A percentile compares a stretch with the other conserved stretches of the same genome.
phyloP scores from a whole-genome alignment of 2,113 vertebrate species.

The Microcebus murinus region DNA sequence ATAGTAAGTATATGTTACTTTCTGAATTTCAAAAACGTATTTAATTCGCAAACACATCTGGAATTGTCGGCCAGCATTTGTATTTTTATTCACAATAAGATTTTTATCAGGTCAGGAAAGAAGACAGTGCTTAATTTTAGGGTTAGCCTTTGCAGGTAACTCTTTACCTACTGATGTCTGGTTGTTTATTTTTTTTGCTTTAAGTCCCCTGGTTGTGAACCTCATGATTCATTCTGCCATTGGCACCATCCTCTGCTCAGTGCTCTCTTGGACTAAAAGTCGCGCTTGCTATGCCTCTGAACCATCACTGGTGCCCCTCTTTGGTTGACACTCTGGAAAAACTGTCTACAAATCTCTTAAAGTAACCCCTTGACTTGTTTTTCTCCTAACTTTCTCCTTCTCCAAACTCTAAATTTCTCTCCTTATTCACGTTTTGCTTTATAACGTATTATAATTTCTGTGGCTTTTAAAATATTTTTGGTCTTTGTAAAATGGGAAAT shows the following conservation, averaged over 20 bases:
- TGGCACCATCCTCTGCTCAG: background rate
- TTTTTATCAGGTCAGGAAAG: background rate
- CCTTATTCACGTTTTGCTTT: background rate
- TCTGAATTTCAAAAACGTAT: background rate
- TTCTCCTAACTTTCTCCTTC: background rate
- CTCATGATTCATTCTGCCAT: background rate
- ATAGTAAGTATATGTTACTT: background rate
- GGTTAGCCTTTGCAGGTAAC: background rate
- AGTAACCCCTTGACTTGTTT: background rate
- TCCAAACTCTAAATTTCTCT: background rate
- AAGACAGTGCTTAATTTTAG: background rate
- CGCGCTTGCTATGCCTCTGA: background rate
- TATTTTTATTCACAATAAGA: background rate
- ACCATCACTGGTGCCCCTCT: background rate
- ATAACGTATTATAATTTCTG: background rate
- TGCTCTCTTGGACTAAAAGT: background rate
- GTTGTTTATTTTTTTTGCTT: background rate
- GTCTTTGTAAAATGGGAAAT: background rate
- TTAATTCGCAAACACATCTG: background rate
- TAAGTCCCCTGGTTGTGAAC: background rate
- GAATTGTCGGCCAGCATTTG: background rate
- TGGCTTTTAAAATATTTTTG: background rate
- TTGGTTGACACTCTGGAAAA: background rate
- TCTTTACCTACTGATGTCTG: background rate
- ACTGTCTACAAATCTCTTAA: background rate